phyloP scores from a whole-genome alignment of 2,113 vertebrate species.

The Cichladusa arquata region DNA sequence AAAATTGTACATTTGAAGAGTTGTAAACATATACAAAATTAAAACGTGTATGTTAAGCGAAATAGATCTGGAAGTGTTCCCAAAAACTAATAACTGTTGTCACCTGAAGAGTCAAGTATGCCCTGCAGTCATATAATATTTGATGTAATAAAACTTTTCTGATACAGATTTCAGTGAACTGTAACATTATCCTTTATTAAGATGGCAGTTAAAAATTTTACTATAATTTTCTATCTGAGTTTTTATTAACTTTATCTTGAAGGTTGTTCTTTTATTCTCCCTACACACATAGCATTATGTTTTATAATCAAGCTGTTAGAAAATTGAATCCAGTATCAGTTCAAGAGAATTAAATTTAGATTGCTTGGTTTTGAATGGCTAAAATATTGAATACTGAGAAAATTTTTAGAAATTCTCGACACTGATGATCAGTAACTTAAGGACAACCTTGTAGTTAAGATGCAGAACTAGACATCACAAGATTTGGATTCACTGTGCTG shows the following conservation, averaged over 20 bases:
- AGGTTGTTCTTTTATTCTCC: background rate
- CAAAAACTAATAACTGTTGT: background rate
- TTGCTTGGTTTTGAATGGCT: background rate
- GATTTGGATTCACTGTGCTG: background rate
- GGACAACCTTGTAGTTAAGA: background rate
- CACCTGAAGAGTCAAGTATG: background rate
- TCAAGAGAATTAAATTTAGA: conserved; percentile 19
- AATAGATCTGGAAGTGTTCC: background rate
- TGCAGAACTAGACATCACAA: background rate
- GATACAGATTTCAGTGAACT: background rate
- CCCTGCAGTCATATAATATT: background rate
- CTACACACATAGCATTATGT: background rate
- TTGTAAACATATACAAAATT: background rate
- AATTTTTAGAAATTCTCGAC: background rate
- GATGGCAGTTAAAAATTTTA: background rate
- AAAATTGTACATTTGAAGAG: background rate
- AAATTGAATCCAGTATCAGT: conserved; percentile 22
- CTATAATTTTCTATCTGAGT: conserved; percentile 2
- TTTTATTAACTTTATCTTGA: conserved; percentile 36
- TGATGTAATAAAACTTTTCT: background rate
- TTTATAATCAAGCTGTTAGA: conserved; percentile 29
- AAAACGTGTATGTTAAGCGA: background rate
- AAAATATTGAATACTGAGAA: background rate
- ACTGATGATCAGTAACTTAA: background rate
- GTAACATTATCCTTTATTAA: background rate